Conservation (phyloP, 2,888 invertebrate species). For the Electrophaes corylata region DNA sequence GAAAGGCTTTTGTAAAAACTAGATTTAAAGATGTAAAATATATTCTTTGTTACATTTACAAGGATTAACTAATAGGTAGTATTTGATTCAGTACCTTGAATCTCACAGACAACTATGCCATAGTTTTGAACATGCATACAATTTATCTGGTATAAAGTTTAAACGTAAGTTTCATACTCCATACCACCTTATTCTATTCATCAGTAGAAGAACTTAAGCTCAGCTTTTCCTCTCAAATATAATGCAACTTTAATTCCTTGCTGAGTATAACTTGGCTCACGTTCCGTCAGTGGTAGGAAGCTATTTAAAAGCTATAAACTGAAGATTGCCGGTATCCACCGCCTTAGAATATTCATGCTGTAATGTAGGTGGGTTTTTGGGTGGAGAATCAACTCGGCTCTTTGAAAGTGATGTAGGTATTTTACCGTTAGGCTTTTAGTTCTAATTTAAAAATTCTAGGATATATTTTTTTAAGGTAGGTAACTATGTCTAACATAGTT, state of each 20-base stretch:
- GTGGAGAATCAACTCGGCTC: slow-evolving; percentile 13
- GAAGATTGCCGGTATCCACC: slow-evolving; percentile 38
- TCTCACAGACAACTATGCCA: too few relatives aligned
- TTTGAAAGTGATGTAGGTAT: slow-evolving; percentile 5
- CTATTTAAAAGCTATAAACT: slow-evolving; percentile 45
- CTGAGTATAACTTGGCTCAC: slow-evolving; percentile 39
- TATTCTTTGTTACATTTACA: too few relatives aligned
- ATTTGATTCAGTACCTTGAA: too few relatives aligned
- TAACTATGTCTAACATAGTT: not conserved
- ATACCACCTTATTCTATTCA: not conserved
- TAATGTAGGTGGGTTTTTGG: slow-evolving; percentile 26
- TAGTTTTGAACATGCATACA: too few relatives aligned
- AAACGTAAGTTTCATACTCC: too few relatives aligned
- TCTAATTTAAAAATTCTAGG: not conserved
- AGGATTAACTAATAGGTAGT: too few relatives aligned
- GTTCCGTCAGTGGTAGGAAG: slow-evolving; percentile 41
- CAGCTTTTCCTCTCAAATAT: slow-evolving; percentile 25
- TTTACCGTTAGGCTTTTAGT: slow-evolving; percentile 9
- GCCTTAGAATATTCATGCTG: slow-evolving; percentile 29
- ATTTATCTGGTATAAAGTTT: too few relatives aligned
- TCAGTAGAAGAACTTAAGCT: slow-evolving; percentile 9
- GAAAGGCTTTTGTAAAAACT: too few relatives aligned
- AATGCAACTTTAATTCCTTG: slow-evolving; percentile 34
- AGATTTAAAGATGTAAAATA: too few relatives aligned
- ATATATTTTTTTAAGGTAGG: not conserved